phyloP scores from a whole-genome alignment of 1,140 invertebrate species.

The Pogonomyrmex californicus region DNA sequence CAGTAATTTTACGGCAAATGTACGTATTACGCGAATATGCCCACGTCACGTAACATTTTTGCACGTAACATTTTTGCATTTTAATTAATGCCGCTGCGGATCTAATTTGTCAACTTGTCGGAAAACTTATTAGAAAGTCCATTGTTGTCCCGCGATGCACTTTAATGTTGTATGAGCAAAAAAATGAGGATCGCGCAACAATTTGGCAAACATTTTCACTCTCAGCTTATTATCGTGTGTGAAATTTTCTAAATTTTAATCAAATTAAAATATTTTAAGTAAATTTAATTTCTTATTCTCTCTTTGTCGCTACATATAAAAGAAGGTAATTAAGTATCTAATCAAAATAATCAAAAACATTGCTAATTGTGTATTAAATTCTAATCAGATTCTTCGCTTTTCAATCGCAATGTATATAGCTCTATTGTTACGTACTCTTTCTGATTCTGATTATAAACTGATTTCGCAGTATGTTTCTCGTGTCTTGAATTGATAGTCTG shows the following conservation, averaged over 20 bases:
- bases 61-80: conserved; percentile 21
- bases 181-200: not conserved
- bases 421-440: conserved; percentile 1
- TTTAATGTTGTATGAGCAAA: not conserved
- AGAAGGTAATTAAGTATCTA: not conserved
- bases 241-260: not conserved
- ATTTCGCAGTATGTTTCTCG: not conserved
- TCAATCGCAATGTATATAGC: not conserved
- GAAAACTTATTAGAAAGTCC: conserved; percentile 47
- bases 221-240: not conserved
- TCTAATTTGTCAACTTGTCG: conserved; percentile 5
- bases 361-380: conserved; percentile 31
- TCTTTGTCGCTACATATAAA: not conserved
- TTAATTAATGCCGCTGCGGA: conserved; percentile 12
- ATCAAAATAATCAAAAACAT: not conserved
- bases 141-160: not conserved
- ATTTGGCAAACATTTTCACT: conserved; percentile 22
- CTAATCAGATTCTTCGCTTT: not conserved
- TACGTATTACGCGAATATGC: conserved; percentile 4
- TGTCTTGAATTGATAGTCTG: not conserved
- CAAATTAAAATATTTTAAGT: not conserved
- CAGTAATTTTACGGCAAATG: conserved; percentile 14
- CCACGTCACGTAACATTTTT: conserved; percentile 12
- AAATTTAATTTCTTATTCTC: not conserved
- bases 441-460: not conserved